Base-by-base conservation (phyloP, 2,797 vertebrate species). In the Mastacembelus armatus region DNA sequence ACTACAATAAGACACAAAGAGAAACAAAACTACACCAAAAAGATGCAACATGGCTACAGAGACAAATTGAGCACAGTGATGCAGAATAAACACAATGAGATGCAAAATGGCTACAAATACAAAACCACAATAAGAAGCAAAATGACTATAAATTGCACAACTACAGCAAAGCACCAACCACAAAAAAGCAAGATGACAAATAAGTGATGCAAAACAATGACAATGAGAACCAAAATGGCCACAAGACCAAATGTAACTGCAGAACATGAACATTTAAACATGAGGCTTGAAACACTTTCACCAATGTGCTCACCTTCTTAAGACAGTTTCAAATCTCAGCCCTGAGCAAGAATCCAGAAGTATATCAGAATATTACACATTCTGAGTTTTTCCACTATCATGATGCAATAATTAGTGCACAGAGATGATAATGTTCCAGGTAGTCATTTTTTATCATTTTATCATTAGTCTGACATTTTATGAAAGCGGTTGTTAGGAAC, bases 401-500 rank as follows among this genome's bases (percentile, higher is more conserved):
- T 2, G 36, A n/a, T 12, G 49, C 40, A 35, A 9, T 54, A 66
- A 84, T 83, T 77, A 79, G 59, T 30, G 64, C 22, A 19, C 2
- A 26, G 22, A 70, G 70, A 67, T 70, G 43, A 77, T 60, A 21
- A 66, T 24, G 18, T 55, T 39, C 38, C 30, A 19, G 51, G 27
- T 5, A 61, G 27, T 27, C 68, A 7, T 18, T 30, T n/a, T 29
- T 62, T 70, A 68, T 79, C 43, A 19, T 24, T 47, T 66, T 10
- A 73, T 63, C 62, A 55, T 36, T 32, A 21, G 32, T 49, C 35
- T 56, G 50, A 57, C 57, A 51, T 67, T 60, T 68, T 48, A 49
- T 64, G 18, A 74, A 80, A 71, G 58, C 56, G 38, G 26, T 70
- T 57, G 63, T 79, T 69, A 9, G 27, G 68, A 39, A 68, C 36